Evolutionary conservation across 2,113 vertebrate species (phyloP).

Genomic region (Xiphorhynchus elegans): DNA sequence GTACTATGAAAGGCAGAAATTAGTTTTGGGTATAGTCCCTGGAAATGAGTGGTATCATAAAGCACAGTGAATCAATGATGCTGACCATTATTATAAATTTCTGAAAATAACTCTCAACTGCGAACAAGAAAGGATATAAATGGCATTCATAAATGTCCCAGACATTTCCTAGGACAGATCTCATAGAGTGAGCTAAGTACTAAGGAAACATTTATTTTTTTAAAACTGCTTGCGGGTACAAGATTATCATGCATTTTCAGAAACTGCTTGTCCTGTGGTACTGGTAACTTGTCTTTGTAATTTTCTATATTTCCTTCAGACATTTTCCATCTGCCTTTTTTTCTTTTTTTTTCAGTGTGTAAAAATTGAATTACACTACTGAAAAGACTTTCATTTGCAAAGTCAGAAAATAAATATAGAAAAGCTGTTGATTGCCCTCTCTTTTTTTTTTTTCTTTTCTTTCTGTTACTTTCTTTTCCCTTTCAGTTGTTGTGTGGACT

Average conservation of each 20-base stretch:
- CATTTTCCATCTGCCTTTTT: background rate
- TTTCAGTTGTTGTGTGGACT: background rate
- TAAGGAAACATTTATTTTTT: background rate
- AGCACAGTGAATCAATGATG: background rate
- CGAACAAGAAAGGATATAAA: background rate
- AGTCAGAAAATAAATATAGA: background rate
- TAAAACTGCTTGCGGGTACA: background rate
- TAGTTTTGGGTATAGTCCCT: background rate
- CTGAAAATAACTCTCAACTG: background rate
- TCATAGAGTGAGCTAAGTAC: background rate
- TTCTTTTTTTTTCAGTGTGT: background rate
- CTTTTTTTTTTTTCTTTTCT: background rate
- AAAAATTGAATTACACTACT: background rate
- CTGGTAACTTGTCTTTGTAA: background rate
- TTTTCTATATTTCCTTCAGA: background rate
- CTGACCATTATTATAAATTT: background rate
- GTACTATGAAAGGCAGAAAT: background rate
- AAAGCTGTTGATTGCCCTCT: background rate
- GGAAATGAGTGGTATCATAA: background rate
- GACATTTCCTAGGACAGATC: background rate
- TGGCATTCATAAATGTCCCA: background rate
- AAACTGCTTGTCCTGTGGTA: background rate
- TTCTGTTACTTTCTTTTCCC: background rate
- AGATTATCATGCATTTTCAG: background rate
- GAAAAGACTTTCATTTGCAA: background rate